phyloP scores from a whole-genome alignment of 2,888 invertebrate species.

The Cosmia pyralina region DNA sequence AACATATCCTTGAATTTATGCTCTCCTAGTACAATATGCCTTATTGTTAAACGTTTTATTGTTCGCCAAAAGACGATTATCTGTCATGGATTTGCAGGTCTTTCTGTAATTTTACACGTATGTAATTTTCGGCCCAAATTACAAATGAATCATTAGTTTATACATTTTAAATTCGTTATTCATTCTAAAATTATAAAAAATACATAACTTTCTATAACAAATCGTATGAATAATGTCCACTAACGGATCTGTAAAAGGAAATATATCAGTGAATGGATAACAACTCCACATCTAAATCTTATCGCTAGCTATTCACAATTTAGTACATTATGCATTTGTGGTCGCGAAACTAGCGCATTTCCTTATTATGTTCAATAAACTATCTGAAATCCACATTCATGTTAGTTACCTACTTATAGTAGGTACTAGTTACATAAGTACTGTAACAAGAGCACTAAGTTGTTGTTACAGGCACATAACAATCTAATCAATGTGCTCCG shows the following conservation, averaged over 20 bases:
- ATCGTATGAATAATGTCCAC: conserved; percentile 13
- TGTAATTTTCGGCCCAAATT: neutral
- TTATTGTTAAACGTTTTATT: conserved; percentile 62
- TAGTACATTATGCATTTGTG: conserved; percentile 40
- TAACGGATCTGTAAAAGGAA: conserved; percentile 10
- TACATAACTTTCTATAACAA: conserved; percentile 15
- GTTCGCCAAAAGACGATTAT: conserved; percentile 48
- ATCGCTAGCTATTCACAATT: conserved; percentile 25
- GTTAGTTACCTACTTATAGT: neutral
- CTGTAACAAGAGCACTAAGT: conserved; percentile 18
- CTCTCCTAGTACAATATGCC: conserved; percentile 70
- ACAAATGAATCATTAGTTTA: conserved; percentile 1
- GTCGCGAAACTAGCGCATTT: conserved; percentile 41
- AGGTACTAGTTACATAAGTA: neutral
- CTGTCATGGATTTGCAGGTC: conserved; percentile 7
- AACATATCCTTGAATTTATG: conserved; percentile 71
- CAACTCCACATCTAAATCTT: conserved; percentile 39
- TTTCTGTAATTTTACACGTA: conserved; percentile 12
- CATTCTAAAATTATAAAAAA: conserved; percentile 19
- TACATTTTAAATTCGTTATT: neutral
- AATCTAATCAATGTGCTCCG: conserved; percentile 54
- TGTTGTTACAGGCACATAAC: conserved; percentile 28
- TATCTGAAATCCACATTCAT: conserved; percentile 37
- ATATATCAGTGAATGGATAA: conserved; percentile 34
- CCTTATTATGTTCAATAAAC: conserved; percentile 47